Conservation (phyloP, 2,888 invertebrate species). For the Deilephila porcellus region DNA sequence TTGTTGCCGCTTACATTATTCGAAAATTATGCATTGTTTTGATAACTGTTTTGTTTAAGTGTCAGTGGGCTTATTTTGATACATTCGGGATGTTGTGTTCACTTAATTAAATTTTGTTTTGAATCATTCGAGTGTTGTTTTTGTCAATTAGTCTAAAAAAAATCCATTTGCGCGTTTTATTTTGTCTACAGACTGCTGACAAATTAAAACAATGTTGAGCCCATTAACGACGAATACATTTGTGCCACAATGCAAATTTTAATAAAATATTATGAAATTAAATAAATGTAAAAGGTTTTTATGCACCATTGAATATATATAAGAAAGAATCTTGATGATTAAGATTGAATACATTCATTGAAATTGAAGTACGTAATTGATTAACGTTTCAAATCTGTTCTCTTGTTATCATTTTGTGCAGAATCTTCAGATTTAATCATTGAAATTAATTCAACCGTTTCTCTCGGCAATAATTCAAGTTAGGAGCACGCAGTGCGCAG, state of each 20-base stretch:
- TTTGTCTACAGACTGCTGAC: too few species aligned
- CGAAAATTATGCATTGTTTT: conserved; percentile 20
- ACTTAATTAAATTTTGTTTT: conserved; percentile 1
- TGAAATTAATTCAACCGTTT: conserved; percentile 21
- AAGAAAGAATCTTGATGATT: neutral
- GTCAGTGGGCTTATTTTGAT: neutral
- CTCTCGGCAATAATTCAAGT: neutral
- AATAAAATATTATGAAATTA: neutral
- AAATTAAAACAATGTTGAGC: too few species aligned
- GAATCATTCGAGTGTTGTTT: neutral
- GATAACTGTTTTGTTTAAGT: conserved; percentile 13
- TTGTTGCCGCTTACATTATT: conserved; percentile 12
- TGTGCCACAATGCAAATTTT: too few species aligned
- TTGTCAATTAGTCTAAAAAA: conserved; percentile 3
- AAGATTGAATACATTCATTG: neutral
- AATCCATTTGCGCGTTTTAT: too few species aligned
- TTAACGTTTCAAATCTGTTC: neutral
- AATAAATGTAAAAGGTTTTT: too few species aligned
- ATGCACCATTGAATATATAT: too few species aligned
- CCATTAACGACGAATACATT: too few species aligned
- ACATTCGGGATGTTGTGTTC: neutral
- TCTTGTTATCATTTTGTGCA: neutral
- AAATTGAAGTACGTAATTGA: neutral
- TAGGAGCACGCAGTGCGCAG: conserved; percentile 13
- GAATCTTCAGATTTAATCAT: conserved; percentile 8